Base-by-base conservation (phyloP, 1,140 invertebrate species). In the Halesus radiatus region DNA sequence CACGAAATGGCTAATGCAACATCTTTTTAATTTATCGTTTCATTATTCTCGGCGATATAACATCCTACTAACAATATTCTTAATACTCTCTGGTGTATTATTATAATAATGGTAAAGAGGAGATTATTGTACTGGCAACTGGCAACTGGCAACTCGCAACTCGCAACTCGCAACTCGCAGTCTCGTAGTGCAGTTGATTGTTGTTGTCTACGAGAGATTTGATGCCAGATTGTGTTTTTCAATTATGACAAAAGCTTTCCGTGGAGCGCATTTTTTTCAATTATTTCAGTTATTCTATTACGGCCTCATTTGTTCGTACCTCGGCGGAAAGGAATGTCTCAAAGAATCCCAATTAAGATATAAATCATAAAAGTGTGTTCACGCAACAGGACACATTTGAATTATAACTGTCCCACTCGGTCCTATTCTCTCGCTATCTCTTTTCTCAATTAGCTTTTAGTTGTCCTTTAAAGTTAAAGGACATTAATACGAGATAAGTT, bases 331-430 rank as follows among this genome's bases (percentile, higher is more conserved):
- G 13, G 70, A 56, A 75, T 56, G n/a, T 64, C 62, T 50, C 29
- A 18, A 76, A 68, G 81, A 80, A 80, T 80, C 78, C 70, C 81
- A 83, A 80, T 80, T 76, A 66, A 83, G 81, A 83, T 83, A 83
- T 83, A 76, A 75, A 83, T 83, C 78, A 74, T 80, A 80, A 73
- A 80, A 32, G 81, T 77, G 78, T 66, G 80, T 80, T 80, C 78
- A 80, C 76, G 79, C 81, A 78, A 83, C 76, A 80, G 79, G 76
- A 83, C 77, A 70, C 60, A 70, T 66, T 64, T 52, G 68, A 83
- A 79, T 68, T 83, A 74, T 76, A 54, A 13, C 29, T 53, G 78
- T 76, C 78, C 74, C 54, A 7, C 80, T 76, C 73, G 78, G 56
- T 75, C 22, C 32, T 54, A 56, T 54, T 32, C 26, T 20, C 23